These are phyloP conservation scores for Ophiothrix spiculata DNA, from an alignment of 35 echinoderm and acorn worm species.

Conservation along the genomic window DNA sequence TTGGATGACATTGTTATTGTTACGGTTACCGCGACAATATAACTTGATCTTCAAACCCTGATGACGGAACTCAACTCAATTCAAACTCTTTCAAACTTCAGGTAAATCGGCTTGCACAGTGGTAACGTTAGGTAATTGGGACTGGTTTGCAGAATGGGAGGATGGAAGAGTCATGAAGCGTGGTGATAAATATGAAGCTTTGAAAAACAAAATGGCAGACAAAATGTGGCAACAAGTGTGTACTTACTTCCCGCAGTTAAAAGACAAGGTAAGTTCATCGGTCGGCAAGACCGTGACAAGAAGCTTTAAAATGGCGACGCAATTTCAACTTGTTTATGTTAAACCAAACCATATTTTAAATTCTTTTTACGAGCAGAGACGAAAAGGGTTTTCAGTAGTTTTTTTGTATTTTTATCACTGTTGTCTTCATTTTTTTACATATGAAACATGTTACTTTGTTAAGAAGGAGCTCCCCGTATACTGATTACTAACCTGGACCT, in stretches of 20 bases:
- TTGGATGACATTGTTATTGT: not conserved
- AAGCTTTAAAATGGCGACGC: too few relatives aligned
- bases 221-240: conserved; percentile 87
- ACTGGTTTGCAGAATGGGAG: conserved; percentile 91
- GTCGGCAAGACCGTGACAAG: too few relatives aligned
- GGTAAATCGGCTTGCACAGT: conserved; percentile 84
- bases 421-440: too few relatives aligned
- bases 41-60: not conserved
- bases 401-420: too few relatives aligned
- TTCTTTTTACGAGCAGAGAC: too few relatives aligned
- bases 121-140: conserved; percentile 79
- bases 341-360: too few relatives aligned
- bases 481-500: too few relatives aligned
- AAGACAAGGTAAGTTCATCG: conserved; percentile 76
- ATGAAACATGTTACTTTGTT: too few relatives aligned
- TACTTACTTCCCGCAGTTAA: conserved; percentile 62
- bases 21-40: not conserved
- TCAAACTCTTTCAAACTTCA: conserved; percentile 16
- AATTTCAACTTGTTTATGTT: too few relatives aligned
- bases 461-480: too few relatives aligned
- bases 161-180: conserved; percentile 62
- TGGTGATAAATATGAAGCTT: conserved; percentile 67
- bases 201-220: conserved; percentile 78
- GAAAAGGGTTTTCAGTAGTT: too few relatives aligned
- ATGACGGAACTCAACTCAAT: not conserved